These are phyloP conservation scores for Platypus cylindrus DNA, from an alignment of 2,888 invertebrate species.

Conservation along the genomic window DNA sequence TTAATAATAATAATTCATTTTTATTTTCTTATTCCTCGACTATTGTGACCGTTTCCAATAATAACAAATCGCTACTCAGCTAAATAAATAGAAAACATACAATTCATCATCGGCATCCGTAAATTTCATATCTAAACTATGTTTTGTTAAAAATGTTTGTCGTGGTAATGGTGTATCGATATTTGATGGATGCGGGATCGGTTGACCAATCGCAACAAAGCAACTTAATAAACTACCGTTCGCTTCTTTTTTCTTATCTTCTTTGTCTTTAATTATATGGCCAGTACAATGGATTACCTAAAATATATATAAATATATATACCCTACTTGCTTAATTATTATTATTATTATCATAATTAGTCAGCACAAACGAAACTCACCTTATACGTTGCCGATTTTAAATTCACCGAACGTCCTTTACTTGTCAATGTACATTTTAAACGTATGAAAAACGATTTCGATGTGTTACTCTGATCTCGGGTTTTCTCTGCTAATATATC, in stretches of 20 bases:
- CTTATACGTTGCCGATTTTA: constrained; percentile 93
- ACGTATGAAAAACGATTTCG: constrained; percentile 60
- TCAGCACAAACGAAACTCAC: too few relatives aligned
- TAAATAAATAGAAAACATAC: too few relatives aligned
- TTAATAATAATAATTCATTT: too few relatives aligned
- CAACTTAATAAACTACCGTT: constrained; percentile 34
- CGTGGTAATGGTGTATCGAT: constrained; percentile 82
- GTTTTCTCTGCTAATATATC: constrained; percentile 44
- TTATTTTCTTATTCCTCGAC: too few relatives aligned
- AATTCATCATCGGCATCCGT: constrained; percentile 81
- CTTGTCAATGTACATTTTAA: constrained; percentile 90
- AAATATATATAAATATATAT: too few relatives aligned
- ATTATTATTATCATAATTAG: too few relatives aligned
- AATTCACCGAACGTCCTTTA: constrained; percentile 89
- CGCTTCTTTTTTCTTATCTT: constrained; percentile 24
- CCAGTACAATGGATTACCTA: constrained; percentile 86
- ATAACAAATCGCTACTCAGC: too few relatives aligned
- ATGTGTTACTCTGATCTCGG: constrained; percentile 33
- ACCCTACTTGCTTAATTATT: too few relatives aligned
- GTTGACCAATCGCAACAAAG: constrained; percentile 64
- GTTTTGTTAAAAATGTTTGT: constrained; percentile 83
- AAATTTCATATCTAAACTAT: constrained; percentile 88
- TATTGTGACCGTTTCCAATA: too few relatives aligned
- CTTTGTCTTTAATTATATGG: constrained; percentile 44
- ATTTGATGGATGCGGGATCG: constrained; percentile 81